These are phyloP conservation scores for Lepidostoma basale DNA, from an alignment of 1,140 invertebrate species.

Conservation along the genomic window DNA sequence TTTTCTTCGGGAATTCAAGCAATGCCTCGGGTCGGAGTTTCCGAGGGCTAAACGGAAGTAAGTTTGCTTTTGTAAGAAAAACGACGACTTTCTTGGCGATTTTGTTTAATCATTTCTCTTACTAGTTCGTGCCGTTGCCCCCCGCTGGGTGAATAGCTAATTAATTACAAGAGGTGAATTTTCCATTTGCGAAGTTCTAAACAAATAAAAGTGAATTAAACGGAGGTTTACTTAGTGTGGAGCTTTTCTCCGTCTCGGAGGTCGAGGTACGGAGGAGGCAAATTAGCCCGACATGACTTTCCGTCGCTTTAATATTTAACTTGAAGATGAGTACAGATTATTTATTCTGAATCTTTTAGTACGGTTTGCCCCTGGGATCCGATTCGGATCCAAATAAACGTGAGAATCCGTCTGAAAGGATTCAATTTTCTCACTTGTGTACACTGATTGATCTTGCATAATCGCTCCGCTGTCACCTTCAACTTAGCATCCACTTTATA, in stretches of 20 bases:
- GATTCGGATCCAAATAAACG: background rate
- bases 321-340: too few relatives aligned
- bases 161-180: slow-evolving; percentile 34
- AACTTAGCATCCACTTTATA: slow-evolving; percentile 21
- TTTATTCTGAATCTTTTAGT: too few relatives aligned
- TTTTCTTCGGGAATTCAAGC: slow-evolving; percentile 20
- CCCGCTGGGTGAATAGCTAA: slow-evolving; percentile 22
- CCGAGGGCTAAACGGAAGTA: slow-evolving; percentile 3
- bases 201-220: slow-evolving; percentile 35
- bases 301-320: too few relatives aligned
- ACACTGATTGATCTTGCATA: slow-evolving; percentile 5
- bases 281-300: too few relatives aligned
- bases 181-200: slow-evolving; percentile 21
- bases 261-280: too few relatives aligned
- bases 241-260: background rate
- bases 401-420: slow-evolving; percentile 1
- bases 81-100: slow-evolving; percentile 28
- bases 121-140: slow-evolving; percentile 9
- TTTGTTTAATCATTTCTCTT: slow-evolving; percentile 30
- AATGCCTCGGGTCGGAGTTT: slow-evolving; percentile 19
- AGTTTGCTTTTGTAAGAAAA: slow-evolving; percentile 31
- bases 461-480: slow-evolving; percentile 18
- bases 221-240: slow-evolving; percentile 3
- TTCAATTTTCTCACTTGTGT: slow-evolving; percentile 16
- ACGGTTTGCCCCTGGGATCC: too few relatives aligned